phyloP scores from a whole-genome alignment of 92 coral and sea anemone species.

The Palythoa heliodiscus region DNA sequence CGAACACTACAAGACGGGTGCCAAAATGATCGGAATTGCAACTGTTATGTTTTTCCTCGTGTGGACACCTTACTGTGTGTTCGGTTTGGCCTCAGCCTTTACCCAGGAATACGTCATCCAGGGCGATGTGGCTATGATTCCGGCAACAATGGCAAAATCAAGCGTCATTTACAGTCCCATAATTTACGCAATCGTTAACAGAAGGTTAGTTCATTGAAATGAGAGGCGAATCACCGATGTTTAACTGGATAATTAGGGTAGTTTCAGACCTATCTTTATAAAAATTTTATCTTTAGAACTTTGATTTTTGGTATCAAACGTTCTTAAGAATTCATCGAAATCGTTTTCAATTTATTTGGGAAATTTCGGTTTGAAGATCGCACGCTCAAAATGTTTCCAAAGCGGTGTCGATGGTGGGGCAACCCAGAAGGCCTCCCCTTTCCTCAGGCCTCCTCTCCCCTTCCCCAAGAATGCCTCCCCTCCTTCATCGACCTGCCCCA shows the following conservation, averaged over 20 bases:
- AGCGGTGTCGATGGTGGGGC: too few relatives aligned
- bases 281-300: neutral
- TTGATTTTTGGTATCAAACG: neutral
- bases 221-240: too few relatives aligned
- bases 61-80: slow-evolving; percentile 68
- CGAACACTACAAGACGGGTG: slow-evolving; percentile 32
- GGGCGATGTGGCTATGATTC: slow-evolving; percentile 39
- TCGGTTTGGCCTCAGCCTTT: slow-evolving; percentile 49
- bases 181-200: slow-evolving; percentile 59
- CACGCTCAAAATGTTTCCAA: too few relatives aligned
- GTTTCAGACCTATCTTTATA: too few relatives aligned
- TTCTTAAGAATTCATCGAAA: too few relatives aligned
- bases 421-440: too few relatives aligned
- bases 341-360: too few relatives aligned
- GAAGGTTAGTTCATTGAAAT: slow-evolving; percentile 53
- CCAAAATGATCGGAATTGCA: slow-evolving; percentile 48
- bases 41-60: slow-evolving; percentile 42
- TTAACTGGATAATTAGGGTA: too few relatives aligned
- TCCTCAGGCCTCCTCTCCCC: too few relatives aligned
- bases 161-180: slow-evolving; percentile 69
- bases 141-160: slow-evolving; percentile 66
- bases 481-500: too few relatives aligned
- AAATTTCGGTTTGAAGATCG: too few relatives aligned
- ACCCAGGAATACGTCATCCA: slow-evolving; percentile 43
- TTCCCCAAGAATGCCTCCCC: too few relatives aligned